These are phyloP conservation scores for Rhinoptilus africanus DNA, from an alignment of 2,113 vertebrate genomes.

Conservation along the genomic window DNA sequence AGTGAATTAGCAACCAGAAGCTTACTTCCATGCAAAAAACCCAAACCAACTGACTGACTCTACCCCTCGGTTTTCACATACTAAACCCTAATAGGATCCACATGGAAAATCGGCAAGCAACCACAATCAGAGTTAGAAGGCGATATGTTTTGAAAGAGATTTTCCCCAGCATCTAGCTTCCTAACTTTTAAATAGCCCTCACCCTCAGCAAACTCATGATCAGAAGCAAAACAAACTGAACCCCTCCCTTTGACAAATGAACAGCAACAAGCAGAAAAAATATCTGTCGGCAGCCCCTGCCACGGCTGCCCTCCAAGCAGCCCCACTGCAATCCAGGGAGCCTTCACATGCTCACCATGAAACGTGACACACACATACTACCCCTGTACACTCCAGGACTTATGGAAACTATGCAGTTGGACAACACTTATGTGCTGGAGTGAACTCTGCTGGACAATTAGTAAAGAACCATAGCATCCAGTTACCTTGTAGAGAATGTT, in stretches of 20 bases:
- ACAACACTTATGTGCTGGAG: not conserved
- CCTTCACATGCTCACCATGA: not conserved
- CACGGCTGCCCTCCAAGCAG: not conserved
- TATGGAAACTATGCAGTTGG: not conserved
- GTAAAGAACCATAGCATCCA: not conserved
- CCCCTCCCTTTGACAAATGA: accelerated
- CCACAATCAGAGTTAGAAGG: not conserved
- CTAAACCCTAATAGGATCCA: not conserved
- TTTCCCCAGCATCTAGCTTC: not conserved
- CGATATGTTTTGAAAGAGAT: not conserved
- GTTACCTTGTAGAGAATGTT: not conserved
- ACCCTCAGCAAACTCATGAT: not conserved
- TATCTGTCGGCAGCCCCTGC: not conserved
- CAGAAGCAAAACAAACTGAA: not conserved
- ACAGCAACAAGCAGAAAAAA: not conserved
- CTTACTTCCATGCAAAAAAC: not conserved
- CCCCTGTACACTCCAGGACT: not conserved
- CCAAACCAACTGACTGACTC: not conserved
- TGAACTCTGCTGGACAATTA: not conserved
- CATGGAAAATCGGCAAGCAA: not conserved
- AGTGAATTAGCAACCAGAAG: not conserved
- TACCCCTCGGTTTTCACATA: not conserved
- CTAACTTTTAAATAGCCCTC: not conserved
- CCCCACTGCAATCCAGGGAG: not conserved
- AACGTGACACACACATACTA: not conserved